Base-by-base conservation (phyloP, 2,797 vertebrate genomes). In the Antennarius maculatus region DNA sequence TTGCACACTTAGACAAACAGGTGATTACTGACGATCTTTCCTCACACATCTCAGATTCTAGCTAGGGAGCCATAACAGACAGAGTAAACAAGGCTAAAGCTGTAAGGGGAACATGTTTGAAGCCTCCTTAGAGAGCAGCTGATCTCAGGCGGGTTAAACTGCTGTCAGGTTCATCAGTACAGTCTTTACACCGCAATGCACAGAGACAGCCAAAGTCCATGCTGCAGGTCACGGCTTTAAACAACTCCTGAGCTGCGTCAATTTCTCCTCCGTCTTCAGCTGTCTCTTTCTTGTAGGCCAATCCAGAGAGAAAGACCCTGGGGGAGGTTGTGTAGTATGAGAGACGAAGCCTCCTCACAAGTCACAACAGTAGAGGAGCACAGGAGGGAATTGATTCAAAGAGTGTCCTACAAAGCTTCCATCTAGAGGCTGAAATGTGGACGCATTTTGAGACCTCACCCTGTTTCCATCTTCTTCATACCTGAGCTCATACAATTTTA, bases 101-200 rank as follows among this genome's bases (percentile, higher is more conserved):
- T 77, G 80, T 45, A 48, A 34, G 82, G 69, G 71, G 74, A 82
- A 75, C 11, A 41, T 54, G 74, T 77, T 63, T 74, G 69, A 81
- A 73, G 79, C 12, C 17, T 84, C 86, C 84, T 83, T 39, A 39
- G 77, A 85, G 88, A 84, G 67, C 75, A 61, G 74, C 83, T 46
- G 71, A 78, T 83, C 83, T 88, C 81, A 63, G 81, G 63, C 51
- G 53, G 76, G 73, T 86, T 91, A 90, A 91, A 91, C 82, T 88
- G 86, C 86, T 92, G 91, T 91, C 90, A 88, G 72, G 72, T 88
- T 83, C 80, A 85, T 91, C 82, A 66, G 90, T 90, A 86, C 34
- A 6, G 51, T 76, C 85, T 88, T 89, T 76, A 84, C 83, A 84
- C 51, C 79, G 86, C 79, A 82, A 66, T 81, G 88, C 87, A 89